phyloP scores from a whole-genome alignment of 2,797 vertebrate genomes.

The Pangasius larnaudii region DNA sequence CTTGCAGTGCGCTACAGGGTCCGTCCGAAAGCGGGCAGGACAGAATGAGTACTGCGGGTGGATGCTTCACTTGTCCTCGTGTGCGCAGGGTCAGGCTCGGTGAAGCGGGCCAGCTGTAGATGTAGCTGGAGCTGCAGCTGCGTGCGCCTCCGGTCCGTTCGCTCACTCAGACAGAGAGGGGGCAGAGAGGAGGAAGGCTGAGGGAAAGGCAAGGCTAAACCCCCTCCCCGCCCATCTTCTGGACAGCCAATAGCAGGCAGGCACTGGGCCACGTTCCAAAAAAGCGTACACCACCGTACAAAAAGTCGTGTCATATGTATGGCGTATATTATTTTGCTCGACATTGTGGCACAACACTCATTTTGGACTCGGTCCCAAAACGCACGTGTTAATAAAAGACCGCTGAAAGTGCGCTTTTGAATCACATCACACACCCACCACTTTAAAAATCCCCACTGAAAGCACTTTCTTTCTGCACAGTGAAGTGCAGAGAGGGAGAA shows the following conservation, averaged over 20 bases:
- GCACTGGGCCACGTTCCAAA: constrained; percentile 18
- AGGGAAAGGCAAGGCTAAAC: constrained; percentile 55
- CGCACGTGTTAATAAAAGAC: constrained; percentile 76
- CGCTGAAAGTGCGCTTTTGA: constrained; percentile 73
- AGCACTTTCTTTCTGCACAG: constrained; percentile 6
- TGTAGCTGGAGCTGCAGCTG: constrained; percentile 60
- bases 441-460: not conserved
- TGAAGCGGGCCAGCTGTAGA: not conserved
- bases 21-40: not conserved
- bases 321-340: not conserved
- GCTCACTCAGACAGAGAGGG: constrained; percentile 59
- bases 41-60: not conserved
- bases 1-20: constrained; percentile 21
- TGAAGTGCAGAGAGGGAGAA: not conserved
- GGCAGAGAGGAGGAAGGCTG: constrained; percentile 26
- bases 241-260: constrained; percentile 64
- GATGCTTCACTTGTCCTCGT: not conserved
- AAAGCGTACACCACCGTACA: not conserved
- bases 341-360: not conserved
- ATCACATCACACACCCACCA: not conserved
- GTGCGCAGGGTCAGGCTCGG: not conserved
- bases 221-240: constrained; percentile 57
- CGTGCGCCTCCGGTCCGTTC: constrained; percentile 69
- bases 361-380: constrained; percentile 52
- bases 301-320: constrained; percentile 6